A percentile compares a stretch with the other conserved stretches of the same genome.
Conservation (phyloP, 2,797 vertebrate species). For the Pseudochaenichthys georgianus region DNA sequence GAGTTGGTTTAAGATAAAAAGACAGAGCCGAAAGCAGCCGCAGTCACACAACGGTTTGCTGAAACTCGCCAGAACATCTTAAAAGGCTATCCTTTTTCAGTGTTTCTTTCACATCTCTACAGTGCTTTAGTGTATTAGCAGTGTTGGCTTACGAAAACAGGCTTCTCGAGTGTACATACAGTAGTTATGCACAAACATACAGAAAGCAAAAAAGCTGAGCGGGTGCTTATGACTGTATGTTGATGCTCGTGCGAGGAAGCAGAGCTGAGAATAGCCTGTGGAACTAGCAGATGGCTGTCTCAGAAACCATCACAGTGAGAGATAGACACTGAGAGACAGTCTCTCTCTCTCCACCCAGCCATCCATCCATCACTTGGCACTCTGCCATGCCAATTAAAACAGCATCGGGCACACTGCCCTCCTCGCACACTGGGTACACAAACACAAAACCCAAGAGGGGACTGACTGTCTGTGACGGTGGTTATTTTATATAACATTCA, state of each 20-base stretch:
- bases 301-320: constrained; percentile 25
- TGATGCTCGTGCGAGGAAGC: constrained; percentile 28
- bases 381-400: constrained; percentile 80
- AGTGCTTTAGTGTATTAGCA: neutral
- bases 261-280: constrained; percentile 54
- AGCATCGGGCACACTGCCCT: constrained; percentile 61
- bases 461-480: constrained; percentile 24
- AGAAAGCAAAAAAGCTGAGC: constrained; percentile 18
- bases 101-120: neutral
- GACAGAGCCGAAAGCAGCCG: neutral
- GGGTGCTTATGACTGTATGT: constrained; percentile 9
- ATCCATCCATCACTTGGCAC: constrained; percentile 70
- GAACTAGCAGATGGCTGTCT: constrained; percentile 79
- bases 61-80: neutral
- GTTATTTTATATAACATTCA: constrained; percentile 54
- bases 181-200: constrained; percentile 30
- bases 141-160: neutral
- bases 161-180: neutral
- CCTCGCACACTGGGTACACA: constrained; percentile 60
- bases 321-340: constrained; percentile 39
- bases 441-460: constrained; percentile 58
- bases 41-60: neutral
- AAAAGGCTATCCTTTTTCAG: neutral
- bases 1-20: neutral
- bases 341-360: constrained; percentile 59